Base-by-base conservation (phyloP, 2,888 invertebrate genomes). In the Drosophila subquinaria region DNA sequence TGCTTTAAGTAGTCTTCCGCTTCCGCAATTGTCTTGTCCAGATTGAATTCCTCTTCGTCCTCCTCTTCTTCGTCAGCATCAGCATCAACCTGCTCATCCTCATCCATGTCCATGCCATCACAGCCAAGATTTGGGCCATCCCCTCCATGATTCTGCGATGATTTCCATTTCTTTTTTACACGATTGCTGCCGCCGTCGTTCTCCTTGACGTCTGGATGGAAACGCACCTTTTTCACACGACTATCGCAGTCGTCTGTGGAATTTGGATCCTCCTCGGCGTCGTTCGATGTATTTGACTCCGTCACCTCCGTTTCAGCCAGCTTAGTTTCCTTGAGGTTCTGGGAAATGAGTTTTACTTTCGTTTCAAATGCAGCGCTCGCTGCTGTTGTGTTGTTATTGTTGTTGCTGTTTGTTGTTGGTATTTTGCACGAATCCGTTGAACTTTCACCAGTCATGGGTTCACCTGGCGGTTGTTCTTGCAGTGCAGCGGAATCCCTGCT, bases 311-410 rank as follows among this genome's bases (percentile, higher is more conserved):
- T 67, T 55, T 89, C 91, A 1, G 90, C 90, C 59, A 91, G 80
- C 52, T 90, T 90, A 15, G 91, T 91, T 64, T 92, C 92, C 72
- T 88, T 90, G 50, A 92, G 89, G 85, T 91, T 89, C 67, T 90
- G 84, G 33, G 92, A 90, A 70, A 91, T 91, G 62, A 90, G 90
- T 79, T 86, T 90, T 9, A 91, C 92, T 83, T 90, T 92, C 48
- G 88, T 86, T 80, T 92, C 92, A 40, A 91, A 92, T 55, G 85
- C 88, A 40, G 85, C 80, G 53, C 53, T 81, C 1, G 71, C 60
- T 56, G 72, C 59, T 47, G 63, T 65, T 8, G 43, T 59, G 43
- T n/a, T 59, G 43, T n/a, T 64, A 38, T 52, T 57, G 48, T 67
- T 67, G 61, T 35, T 69, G 51, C 33, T 80, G 23, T 52, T 50